Percentiles rank a stretch among this genome's conserved stretches.
These are phyloP conservation scores for Himalopsyche tibetana DNA, from an alignment of 2,888 invertebrate genomes.

Conservation along the genomic window DNA sequence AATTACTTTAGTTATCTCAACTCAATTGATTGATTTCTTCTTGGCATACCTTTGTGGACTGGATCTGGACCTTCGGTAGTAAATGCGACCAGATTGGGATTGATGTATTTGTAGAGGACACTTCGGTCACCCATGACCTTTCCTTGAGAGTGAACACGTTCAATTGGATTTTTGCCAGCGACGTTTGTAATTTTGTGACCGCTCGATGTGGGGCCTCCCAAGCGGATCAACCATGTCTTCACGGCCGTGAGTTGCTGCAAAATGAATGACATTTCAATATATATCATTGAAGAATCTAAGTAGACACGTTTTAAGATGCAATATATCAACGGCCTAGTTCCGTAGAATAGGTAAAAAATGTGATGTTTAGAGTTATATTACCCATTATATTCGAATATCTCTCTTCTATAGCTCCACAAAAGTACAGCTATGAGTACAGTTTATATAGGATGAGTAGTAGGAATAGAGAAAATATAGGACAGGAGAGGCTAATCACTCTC, in stretches of 20 bases:
- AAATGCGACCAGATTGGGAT: conserved; percentile 96
- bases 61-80: conserved; percentile 87
- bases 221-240: conserved; percentile 84
- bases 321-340: no score
- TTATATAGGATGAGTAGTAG: no score
- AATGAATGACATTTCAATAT: conserved; percentile 50
- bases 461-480: no score
- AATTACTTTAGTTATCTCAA: not conserved
- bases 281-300: no score
- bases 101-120: conserved; percentile 98
- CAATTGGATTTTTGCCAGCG: conserved; percentile 81
- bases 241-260: conserved; percentile 79
- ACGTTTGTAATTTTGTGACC: conserved; percentile 80
- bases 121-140: conserved; percentile 95
- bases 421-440: no score
- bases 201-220: conserved; percentile 78
- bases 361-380: no score
- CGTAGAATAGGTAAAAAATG: no score
- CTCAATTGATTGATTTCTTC: not conserved
- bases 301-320: no score
- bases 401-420: no score
- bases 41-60: conserved; percentile 82
- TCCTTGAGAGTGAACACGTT: conserved; percentile 95
- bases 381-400: no score
- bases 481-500: no score